Evolutionary conservation across 2,888 invertebrate genomes (phyloP), one percentile per base, ranked within the genome.

Genomic region (Theretra japonica): DNA sequence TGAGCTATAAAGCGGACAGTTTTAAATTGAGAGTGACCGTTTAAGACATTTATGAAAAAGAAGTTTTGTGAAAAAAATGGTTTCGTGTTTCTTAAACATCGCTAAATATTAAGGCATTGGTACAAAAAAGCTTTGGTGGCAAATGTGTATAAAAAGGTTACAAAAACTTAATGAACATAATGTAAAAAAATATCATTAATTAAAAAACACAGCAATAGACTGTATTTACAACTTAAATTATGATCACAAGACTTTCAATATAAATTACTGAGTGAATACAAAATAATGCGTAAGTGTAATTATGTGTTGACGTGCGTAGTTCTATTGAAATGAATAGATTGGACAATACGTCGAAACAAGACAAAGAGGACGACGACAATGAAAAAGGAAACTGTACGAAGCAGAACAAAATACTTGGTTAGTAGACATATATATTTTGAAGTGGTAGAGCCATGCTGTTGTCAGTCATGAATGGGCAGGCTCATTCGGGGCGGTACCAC

Each of bases 401-500:
- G 71, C 91, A 89, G 76, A 89, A 85, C 70, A 93, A 93, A 86
- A 80, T 91, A 75, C 82, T 94, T 86, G 94, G 94, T 94, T 79
- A 83, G 90, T 81, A n/a, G n/a, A n/a, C n/a, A n/a, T n/a, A n/a
- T n/a, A n/a, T n/a, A n/a, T n/a, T n/a, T n/a, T n/a, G n/a, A n/a
- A n/a, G n/a, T n/a, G n/a, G n/a, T n/a, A n/a, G n/a, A n/a, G n/a
- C n/a, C n/a, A n/a, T n/a, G n/a, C n/a, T n/a, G n/a, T n/a, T n/a
- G n/a, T n/a, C n/a, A n/a, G n/a, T n/a, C n/a, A n/a, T n/a, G n/a
- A n/a, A n/a, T n/a, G n/a, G n/a, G n/a, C n/a, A n/a, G n/a, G n/a
- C n/a, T n/a, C n/a, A n/a, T n/a, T n/a, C n/a, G n/a, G n/a, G n/a
- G n/a, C n/a, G n/a, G n/a, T n/a, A n/a, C n/a, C n/a, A n/a, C n/a